These are phyloP conservation scores for Ictalurus furcatus DNA, from an alignment of 2,113 vertebrate genomes.

Conservation along the genomic window DNA sequence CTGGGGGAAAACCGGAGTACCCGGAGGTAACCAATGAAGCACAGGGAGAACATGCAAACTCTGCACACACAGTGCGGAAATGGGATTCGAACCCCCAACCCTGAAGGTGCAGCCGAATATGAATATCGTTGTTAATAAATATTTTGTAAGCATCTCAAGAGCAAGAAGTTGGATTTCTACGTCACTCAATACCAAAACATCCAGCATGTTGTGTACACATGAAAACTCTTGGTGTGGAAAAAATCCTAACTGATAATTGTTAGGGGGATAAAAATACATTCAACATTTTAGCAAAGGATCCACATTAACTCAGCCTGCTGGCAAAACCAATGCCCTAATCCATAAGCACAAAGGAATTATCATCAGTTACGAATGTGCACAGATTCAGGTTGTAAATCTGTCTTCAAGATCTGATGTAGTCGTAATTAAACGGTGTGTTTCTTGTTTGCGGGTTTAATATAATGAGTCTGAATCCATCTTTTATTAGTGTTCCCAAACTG, in stretches of 20 bases:
- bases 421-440: not conserved
- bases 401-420: not conserved
- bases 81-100: too few relatives aligned
- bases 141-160: not conserved
- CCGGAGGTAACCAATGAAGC: too few relatives aligned
- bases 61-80: too few relatives aligned
- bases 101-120: not conserved
- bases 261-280: not conserved
- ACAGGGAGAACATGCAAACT: too few relatives aligned
- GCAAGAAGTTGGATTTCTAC: not conserved
- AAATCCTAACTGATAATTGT: not conserved
- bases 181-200: slow-evolving; percentile 15
- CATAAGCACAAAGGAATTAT: not conserved
- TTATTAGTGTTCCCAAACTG: not conserved
- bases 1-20: too few relatives aligned
- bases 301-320: not conserved
- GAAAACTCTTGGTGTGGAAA: slow-evolving; percentile 1
- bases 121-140: not conserved
- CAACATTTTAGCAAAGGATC: not conserved
- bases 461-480: not conserved
- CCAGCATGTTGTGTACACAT: not conserved
- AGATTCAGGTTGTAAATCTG: not conserved
- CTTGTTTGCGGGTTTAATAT: not conserved
- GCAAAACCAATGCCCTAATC: not conserved
- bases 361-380: not conserved